Conservation (phyloP, 2,888 invertebrate species). For the Atethmia centrago region DNA sequence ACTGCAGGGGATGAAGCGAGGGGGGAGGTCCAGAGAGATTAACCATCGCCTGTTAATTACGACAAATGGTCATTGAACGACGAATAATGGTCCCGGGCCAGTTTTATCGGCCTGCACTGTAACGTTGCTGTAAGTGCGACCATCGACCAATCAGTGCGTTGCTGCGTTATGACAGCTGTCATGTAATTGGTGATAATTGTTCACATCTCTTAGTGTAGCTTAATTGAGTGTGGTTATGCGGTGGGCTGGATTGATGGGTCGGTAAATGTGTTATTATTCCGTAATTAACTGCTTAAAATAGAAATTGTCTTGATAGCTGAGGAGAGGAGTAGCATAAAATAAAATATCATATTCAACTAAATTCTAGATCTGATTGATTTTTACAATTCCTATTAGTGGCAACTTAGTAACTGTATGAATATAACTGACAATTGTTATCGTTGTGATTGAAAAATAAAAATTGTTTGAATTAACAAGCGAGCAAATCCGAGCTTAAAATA, state of each 20-base stretch:
- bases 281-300: background rate
- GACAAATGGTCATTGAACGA: slow-evolving; percentile 83
- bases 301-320: background rate
- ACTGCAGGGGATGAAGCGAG: slow-evolving; percentile 50
- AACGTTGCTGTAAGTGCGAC: slow-evolving; percentile 22
- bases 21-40: slow-evolving; percentile 75
- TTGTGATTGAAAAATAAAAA: background rate
- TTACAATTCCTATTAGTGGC: background rate
- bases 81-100: slow-evolving; percentile 73
- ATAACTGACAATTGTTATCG: background rate
- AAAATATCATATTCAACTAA: background rate
- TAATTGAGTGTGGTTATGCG: slow-evolving; percentile 26
- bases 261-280: slow-evolving; percentile 4
- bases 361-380: background rate
- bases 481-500: background rate
- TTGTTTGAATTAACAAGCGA: background rate
- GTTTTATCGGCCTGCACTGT: slow-evolving; percentile 55
- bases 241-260: background rate
- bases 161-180: slow-evolving; percentile 51
- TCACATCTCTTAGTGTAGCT: slow-evolving; percentile 20
- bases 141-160: slow-evolving; percentile 50
- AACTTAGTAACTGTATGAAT: background rate
- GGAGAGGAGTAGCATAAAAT: background rate
- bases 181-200: slow-evolving; percentile 48
- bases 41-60: slow-evolving; percentile 86